Conservation (phyloP, 2,797 vertebrate species). For the Acanthopagrus latus region DNA sequence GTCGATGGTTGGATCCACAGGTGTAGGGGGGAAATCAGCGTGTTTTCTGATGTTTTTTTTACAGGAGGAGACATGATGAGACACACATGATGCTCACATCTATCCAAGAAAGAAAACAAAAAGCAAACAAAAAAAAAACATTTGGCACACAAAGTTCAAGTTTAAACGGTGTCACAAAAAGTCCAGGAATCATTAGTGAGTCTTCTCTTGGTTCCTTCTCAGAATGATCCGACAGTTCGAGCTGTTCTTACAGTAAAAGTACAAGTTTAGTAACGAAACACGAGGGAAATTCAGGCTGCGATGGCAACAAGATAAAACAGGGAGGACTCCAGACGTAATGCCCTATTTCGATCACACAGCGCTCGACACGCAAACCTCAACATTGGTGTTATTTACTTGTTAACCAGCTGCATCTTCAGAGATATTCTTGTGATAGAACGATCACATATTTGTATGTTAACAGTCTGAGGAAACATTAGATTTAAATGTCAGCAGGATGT, state of each 20-base stretch:
- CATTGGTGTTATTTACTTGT: background rate
- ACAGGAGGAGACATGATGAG: constrained; percentile 19
- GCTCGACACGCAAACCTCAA: background rate
- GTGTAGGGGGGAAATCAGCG: background rate
- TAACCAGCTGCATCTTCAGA: background rate
- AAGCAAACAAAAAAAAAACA: constrained; percentile 8
- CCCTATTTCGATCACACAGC: background rate
- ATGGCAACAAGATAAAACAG: background rate
- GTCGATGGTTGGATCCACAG: constrained; percentile 28
- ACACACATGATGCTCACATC: constrained; percentile 17
- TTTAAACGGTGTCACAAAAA: constrained; percentile 24
- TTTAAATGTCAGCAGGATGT: background rate
- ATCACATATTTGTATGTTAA: no score
- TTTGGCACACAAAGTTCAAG: constrained; percentile 68
- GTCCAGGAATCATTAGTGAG: constrained; percentile 2
- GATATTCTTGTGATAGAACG: background rate
- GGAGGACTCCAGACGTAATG: background rate
- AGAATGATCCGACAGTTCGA: background rate
- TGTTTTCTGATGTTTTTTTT: constrained; percentile 24
- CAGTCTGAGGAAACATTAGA: background rate
- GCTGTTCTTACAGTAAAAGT: background rate
- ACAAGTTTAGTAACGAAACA: background rate
- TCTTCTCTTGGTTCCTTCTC: background rate
- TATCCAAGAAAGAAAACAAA: background rate
- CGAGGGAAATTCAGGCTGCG: background rate